phyloP scores from a whole-genome alignment of 2,113 vertebrate genomes.

The Hippocampus guttulatus region DNA sequence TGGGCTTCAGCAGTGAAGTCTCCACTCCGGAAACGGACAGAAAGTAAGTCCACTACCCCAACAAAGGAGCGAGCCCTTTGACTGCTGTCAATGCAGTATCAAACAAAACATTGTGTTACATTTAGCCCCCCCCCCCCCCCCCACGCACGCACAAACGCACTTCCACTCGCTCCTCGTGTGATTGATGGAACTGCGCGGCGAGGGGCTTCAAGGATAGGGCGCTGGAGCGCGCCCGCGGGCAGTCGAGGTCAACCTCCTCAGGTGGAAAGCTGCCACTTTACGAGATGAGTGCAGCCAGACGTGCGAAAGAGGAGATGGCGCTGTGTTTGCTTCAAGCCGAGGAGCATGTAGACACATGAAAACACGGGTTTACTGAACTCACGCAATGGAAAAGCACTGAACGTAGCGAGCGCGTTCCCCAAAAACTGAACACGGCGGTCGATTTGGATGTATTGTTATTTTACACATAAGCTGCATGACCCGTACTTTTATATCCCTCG shows the following conservation, averaged over 20 bases:
- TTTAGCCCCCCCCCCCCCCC: not conserved
- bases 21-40: slow-evolving; percentile 92
- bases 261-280: slow-evolving; percentile 15
- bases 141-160: not conserved
- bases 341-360: not conserved
- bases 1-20: slow-evolving; percentile 83
- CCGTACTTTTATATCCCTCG: slow-evolving; percentile 4
- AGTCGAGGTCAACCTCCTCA: slow-evolving; percentile 11
- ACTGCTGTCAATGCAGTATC: slow-evolving; percentile 12
- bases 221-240: not conserved
- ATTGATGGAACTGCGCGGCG: slow-evolving; percentile 13
- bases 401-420: too few species aligned
- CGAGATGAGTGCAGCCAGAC: not conserved
- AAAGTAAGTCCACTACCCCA: slow-evolving; percentile 78
- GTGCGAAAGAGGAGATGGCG: not conserved
- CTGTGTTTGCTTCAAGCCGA: not conserved
- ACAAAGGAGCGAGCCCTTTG: not conserved
- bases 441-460: not conserved
- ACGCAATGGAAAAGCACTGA: not conserved
- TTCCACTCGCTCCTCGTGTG: not conserved
- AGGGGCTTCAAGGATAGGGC: slow-evolving; percentile 9
- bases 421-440: too few species aligned
- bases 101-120: slow-evolving; percentile 23
- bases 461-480: slow-evolving; percentile 1
- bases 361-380: not conserved